Evolutionary conservation across 2,888 invertebrate species (phyloP), one percentile per base, ranked within the genome.

Genomic region (Stenoptilia bipunctidactyla): DNA sequence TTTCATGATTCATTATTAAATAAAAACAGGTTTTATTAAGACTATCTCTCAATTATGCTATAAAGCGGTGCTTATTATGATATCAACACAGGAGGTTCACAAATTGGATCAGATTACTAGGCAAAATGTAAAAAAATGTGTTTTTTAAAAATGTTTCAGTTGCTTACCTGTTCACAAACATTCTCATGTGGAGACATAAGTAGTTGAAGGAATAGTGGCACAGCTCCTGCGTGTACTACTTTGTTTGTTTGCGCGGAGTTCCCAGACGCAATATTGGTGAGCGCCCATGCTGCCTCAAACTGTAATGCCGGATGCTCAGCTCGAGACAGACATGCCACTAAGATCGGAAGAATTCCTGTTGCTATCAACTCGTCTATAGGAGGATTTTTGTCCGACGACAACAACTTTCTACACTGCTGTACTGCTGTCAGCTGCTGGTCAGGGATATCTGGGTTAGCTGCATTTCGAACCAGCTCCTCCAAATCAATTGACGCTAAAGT

Each of bases 311-410:
- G 93, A 66, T 92, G 92, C 66, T 96, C 93, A 56, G 92, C 89
- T 56, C 92, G 88, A 51, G 92, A 89, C 50, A 99, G 87, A 82
- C 98, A 98, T 51, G 89, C 86, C 40, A 97, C 96, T 56, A 99
- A 88, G 57, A 97, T 93, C 37, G 98, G 98, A 54, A 99, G 87
- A 63, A 99, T 97, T 51, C 97, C 97, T 67, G 94, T 94, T 35
- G 90, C 86, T 56, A 99, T 98, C 50, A 99, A 86, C 48, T 94
- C 93, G 84, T 99, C 97, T 58, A 99, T 98, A 14, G 99, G 98
- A 51, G 99, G 99, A 86, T 98, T 98, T 58, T 96, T 91, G 74
- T 99, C 98, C 49, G 97, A 97, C 6, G 98, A 98, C 27, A 99
- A 86, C 55, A 99, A 86, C 77, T 98, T 98, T 53, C 98, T 89